Base-by-base conservation (phyloP, 2,797 vertebrate genomes). In the Perodicticus potto region DNA sequence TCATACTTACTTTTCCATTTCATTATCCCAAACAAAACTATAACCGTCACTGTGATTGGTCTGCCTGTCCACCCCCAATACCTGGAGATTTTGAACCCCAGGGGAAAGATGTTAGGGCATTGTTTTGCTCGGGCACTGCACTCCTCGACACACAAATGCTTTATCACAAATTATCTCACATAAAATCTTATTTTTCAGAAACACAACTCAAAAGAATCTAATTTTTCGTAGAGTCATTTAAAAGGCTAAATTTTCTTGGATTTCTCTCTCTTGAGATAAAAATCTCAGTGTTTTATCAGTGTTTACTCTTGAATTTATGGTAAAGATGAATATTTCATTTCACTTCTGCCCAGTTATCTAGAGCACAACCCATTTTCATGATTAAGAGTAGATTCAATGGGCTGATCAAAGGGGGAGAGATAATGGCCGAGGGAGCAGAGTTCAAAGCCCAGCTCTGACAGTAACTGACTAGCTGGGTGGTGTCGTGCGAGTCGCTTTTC, bases 91-190 rank as follows among this genome's bases (percentile, higher is more conserved):
- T 74, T n/a, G 7, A 40, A 72, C n/a, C 43, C 29, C 2, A 0
- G 3, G 3, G n/a, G 61, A 91, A 81, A 20, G n/a, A 67, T 25
- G n/a, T 11, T 2, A 73, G 59, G 29, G 16, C 8, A 3, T 11
- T 80, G 63, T 73, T 29, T 25, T 14, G 20, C 1, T 7, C 3
- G 3, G 12, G 7, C 22, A 27, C 7, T 0, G 2, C 0, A 12
- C 40, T 34, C 87, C 65, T 91, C 32, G 3, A 16, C 20, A 77
- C 49, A 53, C 32, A 32, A 19, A 72, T 45, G 37, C 67, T 77
- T 37, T 53, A 29, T 10, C 43, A n/a, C 16, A 65, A 22, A 14
- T 29, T 17, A 61, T 40, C 40, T 67, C 22, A 6, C 3, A 70
- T 7, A 61, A 85, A 81, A 73, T 77, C 27, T 67, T 20, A 32